These are phyloP conservation scores for Clarias batrachus DNA, from an alignment of 2,113 vertebrate species.

Conservation along the genomic window DNA sequence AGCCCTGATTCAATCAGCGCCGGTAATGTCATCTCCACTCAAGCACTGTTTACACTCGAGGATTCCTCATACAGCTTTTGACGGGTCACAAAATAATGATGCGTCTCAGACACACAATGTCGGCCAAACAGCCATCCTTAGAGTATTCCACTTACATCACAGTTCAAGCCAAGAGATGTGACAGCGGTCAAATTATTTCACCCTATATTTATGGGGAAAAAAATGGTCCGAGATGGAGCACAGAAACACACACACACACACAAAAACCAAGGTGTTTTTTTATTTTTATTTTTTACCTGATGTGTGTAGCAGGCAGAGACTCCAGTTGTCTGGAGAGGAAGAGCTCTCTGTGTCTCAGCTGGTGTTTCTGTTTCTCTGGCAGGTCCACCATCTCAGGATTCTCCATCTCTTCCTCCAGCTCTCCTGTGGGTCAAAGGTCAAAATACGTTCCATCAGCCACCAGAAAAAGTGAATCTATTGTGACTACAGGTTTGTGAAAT, in stretches of 20 bases:
- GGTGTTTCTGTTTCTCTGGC: conserved; percentile 93
- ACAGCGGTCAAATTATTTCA: conserved; percentile 13
- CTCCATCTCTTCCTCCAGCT: conserved; percentile 96
- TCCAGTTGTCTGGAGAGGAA: conserved; percentile 94
- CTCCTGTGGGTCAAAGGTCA: conserved; percentile 73
- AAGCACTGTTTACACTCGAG: conserved; percentile 26
- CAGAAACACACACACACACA: not conserved
- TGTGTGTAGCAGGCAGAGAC: conserved; percentile 93
- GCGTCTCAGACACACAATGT: not conserved
- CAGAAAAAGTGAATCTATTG: not conserved
- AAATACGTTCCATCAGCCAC: conserved; percentile 33
- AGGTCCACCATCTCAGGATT: conserved; percentile 91
- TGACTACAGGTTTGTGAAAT: not conserved
- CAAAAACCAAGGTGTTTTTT: too few species aligned
- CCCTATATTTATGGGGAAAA: not conserved
- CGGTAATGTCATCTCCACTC: not conserved
- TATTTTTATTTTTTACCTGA: conserved; percentile 74
- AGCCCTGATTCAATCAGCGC: not conserved
- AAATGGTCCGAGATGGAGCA: not conserved
- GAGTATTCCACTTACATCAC: conserved; percentile 7
- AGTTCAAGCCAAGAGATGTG: not conserved
- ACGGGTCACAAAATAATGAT: conserved; percentile 28
- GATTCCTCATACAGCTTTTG: conserved; percentile 8
- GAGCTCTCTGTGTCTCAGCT: conserved; percentile 90
- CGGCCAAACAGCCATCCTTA: not conserved